A percentile compares a stretch with the other conserved stretches of the same genome.
Conservation (phyloP, 2,888 invertebrate genomes). For the Drosophila hamatofila region DNA sequence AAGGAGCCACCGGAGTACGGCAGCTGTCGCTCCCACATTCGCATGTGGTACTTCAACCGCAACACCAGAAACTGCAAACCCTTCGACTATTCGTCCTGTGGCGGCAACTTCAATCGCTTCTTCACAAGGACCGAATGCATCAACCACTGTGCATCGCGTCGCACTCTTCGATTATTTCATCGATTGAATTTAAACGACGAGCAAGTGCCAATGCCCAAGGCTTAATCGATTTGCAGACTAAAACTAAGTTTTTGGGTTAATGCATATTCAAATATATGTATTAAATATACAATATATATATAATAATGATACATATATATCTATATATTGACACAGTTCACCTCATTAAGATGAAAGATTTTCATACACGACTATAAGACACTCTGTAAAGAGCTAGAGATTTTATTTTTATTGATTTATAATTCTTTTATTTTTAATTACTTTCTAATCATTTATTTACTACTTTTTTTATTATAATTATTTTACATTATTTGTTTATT, state of each 20-base stretch:
- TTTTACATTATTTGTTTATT: too few relatives aligned
- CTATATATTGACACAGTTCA: not conserved
- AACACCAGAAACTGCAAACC: not conserved
- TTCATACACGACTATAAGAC: not conserved
- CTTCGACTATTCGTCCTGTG: constrained; percentile 47
- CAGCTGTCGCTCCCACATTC: not conserved
- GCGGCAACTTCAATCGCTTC: constrained; percentile 46
- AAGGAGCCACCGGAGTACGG: constrained; percentile 7
- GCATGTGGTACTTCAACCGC: constrained; percentile 31
- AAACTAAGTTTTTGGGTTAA: constrained; percentile 8
- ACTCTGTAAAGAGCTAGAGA: not conserved
- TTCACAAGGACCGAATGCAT: constrained; percentile 19
- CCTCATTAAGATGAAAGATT: not conserved
- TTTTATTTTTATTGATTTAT: not conserved
- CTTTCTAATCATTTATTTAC: too few relatives aligned
- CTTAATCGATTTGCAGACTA: not conserved
- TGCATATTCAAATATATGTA: not conserved
- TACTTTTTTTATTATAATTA: too few relatives aligned
- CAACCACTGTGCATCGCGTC: constrained; percentile 18
- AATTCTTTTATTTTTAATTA: too few relatives aligned
- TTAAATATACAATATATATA: not conserved
- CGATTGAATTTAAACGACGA: not conserved
- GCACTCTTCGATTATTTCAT: too few relatives aligned
- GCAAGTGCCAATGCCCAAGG: not conserved
- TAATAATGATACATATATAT: not conserved